These are phyloP conservation scores for Muraenolepis orangiensis DNA, from an alignment of 2,797 vertebrate genomes.

Conservation along the genomic window DNA sequence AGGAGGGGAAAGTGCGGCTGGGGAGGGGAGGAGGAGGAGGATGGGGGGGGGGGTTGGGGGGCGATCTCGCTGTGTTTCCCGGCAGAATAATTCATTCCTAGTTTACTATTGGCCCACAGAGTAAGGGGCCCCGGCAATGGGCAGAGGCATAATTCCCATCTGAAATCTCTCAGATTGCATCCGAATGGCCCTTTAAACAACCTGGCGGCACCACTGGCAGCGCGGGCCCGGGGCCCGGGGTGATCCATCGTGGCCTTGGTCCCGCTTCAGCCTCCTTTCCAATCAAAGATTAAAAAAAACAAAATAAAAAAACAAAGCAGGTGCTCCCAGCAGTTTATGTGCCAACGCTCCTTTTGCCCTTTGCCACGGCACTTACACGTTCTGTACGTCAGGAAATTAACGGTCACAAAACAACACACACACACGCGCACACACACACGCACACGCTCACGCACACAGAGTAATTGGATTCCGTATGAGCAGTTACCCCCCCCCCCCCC, in stretches of 20 bases:
- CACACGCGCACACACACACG: constrained; percentile 2
- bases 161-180: constrained; percentile 69
- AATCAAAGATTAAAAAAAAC: constrained; percentile 51
- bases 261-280: constrained; percentile 41
- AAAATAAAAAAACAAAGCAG: constrained; percentile 37
- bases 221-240: constrained; percentile 28
- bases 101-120: constrained; percentile 52
- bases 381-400: constrained; percentile 28
- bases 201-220: constrained; percentile 49
- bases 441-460: not conserved
- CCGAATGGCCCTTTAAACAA: constrained; percentile 73
- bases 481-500: constrained; percentile 10
- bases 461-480: constrained; percentile 14
- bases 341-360: constrained; percentile 18
- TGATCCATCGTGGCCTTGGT: constrained; percentile 48
- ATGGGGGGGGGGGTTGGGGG: constrained; percentile 8
- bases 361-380: constrained; percentile 20
- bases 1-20: constrained; percentile 23
- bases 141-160: constrained; percentile 63
- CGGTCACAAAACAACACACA: constrained; percentile 10
- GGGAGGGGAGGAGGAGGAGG: constrained; percentile 19
- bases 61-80: constrained; percentile 32
- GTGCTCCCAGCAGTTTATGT: constrained; percentile 33
- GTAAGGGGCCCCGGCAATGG: constrained; percentile 40
- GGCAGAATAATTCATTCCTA: constrained; percentile 59